A percentile compares a stretch with the other conserved stretches of the same genome.
phyloP scores from a whole-genome alignment of 2,888 invertebrate genomes.

The Luffia ferchaultella region DNA sequence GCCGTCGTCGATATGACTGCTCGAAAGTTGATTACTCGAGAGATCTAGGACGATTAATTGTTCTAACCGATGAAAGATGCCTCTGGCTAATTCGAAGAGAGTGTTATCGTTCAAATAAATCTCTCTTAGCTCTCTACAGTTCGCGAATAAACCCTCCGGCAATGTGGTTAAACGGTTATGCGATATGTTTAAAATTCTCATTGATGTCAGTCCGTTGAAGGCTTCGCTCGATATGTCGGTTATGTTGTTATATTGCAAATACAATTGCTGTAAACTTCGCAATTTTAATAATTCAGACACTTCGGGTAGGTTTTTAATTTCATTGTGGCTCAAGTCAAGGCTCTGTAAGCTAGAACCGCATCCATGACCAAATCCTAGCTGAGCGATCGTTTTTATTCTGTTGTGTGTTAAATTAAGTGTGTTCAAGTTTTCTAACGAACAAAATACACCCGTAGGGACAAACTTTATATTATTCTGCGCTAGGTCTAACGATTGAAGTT shows the following conservation, averaged over 20 bases:
- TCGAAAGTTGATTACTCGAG: constrained; percentile 85
- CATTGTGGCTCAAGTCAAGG: constrained; percentile 84
- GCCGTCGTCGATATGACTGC: constrained; percentile 83
- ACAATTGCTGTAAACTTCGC: constrained; percentile 79
- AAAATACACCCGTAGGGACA: constrained; percentile 81
- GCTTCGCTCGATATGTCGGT: constrained; percentile 81
- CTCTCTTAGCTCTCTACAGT: constrained; percentile 82
- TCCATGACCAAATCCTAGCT: constrained; percentile 73
- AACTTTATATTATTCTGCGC: constrained; percentile 85
- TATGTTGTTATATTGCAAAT: constrained; percentile 85
- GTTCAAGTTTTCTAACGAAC: constrained; percentile 80
- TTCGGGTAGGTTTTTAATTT: constrained; percentile 75
- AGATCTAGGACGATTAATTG: constrained; percentile 85
- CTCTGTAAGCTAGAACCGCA: constrained; percentile 76
- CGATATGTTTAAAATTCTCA: constrained; percentile 86
- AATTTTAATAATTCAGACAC: constrained; percentile 79
- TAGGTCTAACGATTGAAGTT: constrained; percentile 81
- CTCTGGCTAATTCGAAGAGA: constrained; percentile 81
- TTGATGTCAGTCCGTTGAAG: constrained; percentile 78
- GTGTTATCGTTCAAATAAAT: constrained; percentile 87
- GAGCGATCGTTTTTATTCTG: constrained; percentile 78
- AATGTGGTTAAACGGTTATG: constrained; percentile 83
- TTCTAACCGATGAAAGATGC: constrained; percentile 83
- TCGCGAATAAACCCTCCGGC: constrained; percentile 83
- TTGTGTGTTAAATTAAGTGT: constrained; percentile 87